Evolutionary conservation across 1,140 invertebrate species (phyloP).

Genomic region (Drosophila arawakana): DNA sequence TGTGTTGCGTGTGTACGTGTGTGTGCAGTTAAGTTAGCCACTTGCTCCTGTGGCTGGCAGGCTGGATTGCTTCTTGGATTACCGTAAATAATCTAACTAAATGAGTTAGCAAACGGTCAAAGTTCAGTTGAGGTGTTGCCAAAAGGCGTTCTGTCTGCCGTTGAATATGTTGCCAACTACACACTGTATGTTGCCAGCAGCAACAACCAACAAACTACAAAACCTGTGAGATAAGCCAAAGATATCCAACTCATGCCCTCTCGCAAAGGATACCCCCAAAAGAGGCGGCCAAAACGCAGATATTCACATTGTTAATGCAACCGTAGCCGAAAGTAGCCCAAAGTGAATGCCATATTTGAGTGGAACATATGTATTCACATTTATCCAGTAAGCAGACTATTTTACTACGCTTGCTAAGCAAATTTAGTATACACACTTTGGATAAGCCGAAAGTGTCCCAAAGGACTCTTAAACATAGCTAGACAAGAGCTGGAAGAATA

Average conservation of each 20-base stretch:
- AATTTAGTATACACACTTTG: conserved; percentile 31
- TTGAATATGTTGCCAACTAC: conserved; percentile 34
- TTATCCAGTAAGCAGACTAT: conserved; percentile 27
- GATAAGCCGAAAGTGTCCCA: conserved; percentile 39
- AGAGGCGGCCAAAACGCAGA: conserved; percentile 15
- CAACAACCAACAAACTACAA: conserved; percentile 3
- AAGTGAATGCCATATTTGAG: conserved; percentile 17
- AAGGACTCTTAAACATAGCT: conserved; percentile 29
- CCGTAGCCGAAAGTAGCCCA: conserved; percentile 25
- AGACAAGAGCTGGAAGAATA: background rate
- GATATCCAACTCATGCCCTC: background rate
- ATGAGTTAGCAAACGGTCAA: conserved; percentile 81
- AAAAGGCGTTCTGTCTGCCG: conserved; percentile 33
- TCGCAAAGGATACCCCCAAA: background rate
- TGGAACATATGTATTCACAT: conserved; percentile 14
- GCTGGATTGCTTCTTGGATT: conserved; percentile 74
- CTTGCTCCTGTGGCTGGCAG: conserved; percentile 59
- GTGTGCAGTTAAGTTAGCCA: conserved; percentile 63
- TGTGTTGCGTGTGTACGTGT: conserved; percentile 12
- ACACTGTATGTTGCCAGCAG: conserved; percentile 16
- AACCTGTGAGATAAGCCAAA: conserved; percentile 8
- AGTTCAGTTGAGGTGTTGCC: conserved; percentile 75
- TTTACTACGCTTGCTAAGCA: conserved; percentile 35
- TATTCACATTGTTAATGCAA: conserved; percentile 37
- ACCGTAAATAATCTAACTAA: conserved; percentile 81